Evolutionary conservation across 2,888 invertebrate genomes (phyloP).

Genomic region (Pseudococcus viburni): DNA sequence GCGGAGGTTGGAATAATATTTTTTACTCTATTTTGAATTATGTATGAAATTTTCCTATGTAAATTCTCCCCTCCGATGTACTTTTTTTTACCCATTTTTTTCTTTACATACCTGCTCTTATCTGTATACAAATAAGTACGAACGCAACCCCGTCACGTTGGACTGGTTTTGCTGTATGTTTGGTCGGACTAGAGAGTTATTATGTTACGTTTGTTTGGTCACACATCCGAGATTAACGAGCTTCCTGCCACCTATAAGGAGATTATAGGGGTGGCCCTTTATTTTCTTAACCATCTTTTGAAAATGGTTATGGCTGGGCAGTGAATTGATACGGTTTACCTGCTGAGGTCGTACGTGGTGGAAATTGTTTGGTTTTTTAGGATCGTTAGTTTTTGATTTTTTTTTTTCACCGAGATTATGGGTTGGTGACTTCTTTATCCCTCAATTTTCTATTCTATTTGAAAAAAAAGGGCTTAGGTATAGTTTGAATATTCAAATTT

Average conservation of each 20-base stretch:
- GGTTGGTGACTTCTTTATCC: too few species aligned
- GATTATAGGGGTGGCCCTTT: background rate
- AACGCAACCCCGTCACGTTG: conserved; percentile 14
- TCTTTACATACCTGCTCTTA: background rate
- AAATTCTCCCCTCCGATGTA: background rate
- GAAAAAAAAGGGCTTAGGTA: too few species aligned
- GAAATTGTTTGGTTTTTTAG: background rate
- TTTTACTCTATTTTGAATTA: conserved; percentile 54
- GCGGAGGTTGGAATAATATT: background rate
- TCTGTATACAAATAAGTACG: background rate
- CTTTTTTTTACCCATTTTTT: background rate
- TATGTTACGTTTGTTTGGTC: background rate
- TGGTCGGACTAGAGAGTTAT: conserved; percentile 10
- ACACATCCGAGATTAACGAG: conserved; percentile 22
- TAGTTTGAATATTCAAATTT: too few species aligned
- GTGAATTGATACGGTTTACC: background rate
- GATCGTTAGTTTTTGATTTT: background rate
- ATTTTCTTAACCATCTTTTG: background rate
- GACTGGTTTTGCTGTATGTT: conserved; percentile 39
- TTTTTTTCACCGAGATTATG: too few species aligned
- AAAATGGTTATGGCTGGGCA: background rate
- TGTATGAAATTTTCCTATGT: conserved; percentile 52
- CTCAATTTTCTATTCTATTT: too few species aligned
- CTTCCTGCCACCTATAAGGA: background rate
- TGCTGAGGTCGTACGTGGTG: background rate